phyloP scores from a whole-genome alignment of 2,797 vertebrate genomes.

The Champsocephalus gunnari region DNA sequence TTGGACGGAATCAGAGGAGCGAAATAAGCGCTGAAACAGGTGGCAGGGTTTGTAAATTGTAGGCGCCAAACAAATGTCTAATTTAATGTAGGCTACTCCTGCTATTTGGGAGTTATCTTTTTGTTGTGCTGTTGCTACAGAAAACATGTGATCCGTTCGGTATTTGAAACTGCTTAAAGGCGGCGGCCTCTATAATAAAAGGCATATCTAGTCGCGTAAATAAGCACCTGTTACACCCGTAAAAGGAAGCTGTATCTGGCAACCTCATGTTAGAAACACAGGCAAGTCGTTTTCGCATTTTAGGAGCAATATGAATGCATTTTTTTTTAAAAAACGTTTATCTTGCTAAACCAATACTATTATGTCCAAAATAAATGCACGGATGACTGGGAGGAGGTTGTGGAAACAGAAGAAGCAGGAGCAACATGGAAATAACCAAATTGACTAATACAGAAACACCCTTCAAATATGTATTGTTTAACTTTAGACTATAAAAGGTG shows the following conservation, averaged over 20 bases:
- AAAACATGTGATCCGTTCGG: slow-evolving; percentile 14
- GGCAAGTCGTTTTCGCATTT: not conserved
- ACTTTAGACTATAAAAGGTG: not conserved
- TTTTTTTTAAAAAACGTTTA: not conserved
- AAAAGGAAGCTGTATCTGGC: not conserved
- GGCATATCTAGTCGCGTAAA: not conserved
- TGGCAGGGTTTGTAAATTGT: slow-evolving; percentile 54
- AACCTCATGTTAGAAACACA: not conserved
- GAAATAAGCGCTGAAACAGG: slow-evolving; percentile 72
- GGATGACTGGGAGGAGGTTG: slow-evolving; percentile 24
- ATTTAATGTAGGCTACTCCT: not conserved
- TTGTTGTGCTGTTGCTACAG: too few relatives aligned
- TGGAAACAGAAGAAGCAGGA: slow-evolving; percentile 2
- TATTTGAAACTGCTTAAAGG: not conserved
- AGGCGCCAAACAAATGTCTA: slow-evolving; percentile 32
- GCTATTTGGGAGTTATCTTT: slow-evolving; percentile 25
- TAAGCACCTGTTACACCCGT: slow-evolving; percentile 50
- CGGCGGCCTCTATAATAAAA: slow-evolving; percentile 1
- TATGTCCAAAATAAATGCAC: not conserved
- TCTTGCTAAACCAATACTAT: not conserved
- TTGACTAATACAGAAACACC: not conserved
- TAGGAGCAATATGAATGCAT: not conserved
- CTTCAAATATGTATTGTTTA: not conserved
- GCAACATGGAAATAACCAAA: not conserved
- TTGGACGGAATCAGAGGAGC: slow-evolving; percentile 74